A percentile compares a stretch with the other conserved stretches of the same genome.
phyloP scores from a whole-genome alignment of 2,797 vertebrate genomes.

The Echiichthys vipera region DNA sequence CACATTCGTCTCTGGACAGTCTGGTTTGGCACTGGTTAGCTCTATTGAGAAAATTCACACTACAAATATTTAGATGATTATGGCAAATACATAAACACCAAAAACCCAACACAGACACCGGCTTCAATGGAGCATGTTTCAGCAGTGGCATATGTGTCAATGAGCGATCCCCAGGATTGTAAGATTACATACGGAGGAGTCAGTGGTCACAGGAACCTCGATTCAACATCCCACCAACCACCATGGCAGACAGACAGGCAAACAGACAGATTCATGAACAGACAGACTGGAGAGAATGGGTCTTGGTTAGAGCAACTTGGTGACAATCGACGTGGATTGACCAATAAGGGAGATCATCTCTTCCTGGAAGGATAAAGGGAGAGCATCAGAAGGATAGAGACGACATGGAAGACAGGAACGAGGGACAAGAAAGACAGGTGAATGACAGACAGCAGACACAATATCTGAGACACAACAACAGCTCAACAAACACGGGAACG shows the following conservation, averaged over 20 bases:
- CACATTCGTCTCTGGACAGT: slow-evolving; percentile 22
- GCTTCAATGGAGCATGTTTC: slow-evolving; percentile 18
- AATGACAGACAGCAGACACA: slow-evolving; percentile 22
- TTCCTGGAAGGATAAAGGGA: slow-evolving; percentile 68
- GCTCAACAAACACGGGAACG: slow-evolving; percentile 21
- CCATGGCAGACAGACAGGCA: slow-evolving; percentile 48
- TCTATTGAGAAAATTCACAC: slow-evolving; percentile 24
- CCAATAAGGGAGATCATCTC: slow-evolving; percentile 61
- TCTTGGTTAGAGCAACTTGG: slow-evolving; percentile 54
- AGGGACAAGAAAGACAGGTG: background rate
- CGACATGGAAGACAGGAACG: slow-evolving; percentile 24
- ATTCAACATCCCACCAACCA: slow-evolving; percentile 69
- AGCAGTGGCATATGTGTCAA: slow-evolving; percentile 25
- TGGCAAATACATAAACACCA: slow-evolving; percentile 4
- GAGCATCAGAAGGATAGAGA: slow-evolving; percentile 49
- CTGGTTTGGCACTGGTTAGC: slow-evolving; percentile 3
- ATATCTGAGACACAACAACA: slow-evolving; percentile 22
- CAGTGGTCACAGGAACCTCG: slow-evolving; percentile 65
- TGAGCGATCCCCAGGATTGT: slow-evolving; percentile 16
- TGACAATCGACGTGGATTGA: slow-evolving; percentile 65
- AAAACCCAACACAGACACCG: slow-evolving; percentile 3
- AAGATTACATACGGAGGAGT: slow-evolving; percentile 47
- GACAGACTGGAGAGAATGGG: slow-evolving; percentile 48
- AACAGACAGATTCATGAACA: slow-evolving; percentile 33
- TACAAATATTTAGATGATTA: slow-evolving; percentile 15